phyloP scores from a whole-genome alignment of 1,140 invertebrate species.

The Drosophila triauraria region DNA sequence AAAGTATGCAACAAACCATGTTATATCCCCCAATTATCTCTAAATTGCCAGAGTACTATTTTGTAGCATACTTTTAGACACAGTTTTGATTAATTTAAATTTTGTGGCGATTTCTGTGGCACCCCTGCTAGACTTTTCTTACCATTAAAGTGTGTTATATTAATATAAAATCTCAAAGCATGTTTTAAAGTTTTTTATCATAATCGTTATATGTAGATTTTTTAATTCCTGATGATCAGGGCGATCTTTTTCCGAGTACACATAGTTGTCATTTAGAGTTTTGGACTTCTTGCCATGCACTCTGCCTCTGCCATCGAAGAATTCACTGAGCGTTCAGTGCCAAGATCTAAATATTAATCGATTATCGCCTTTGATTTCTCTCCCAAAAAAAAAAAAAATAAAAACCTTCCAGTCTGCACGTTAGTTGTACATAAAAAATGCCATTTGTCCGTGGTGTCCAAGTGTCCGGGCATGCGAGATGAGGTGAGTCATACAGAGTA shows the following conservation, averaged over 20 bases:
- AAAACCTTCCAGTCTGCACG: slow-evolving; percentile 93
- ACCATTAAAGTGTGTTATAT: neutral
- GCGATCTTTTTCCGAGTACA: slow-evolving; percentile 7
- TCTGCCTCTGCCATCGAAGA: slow-evolving; percentile 19
- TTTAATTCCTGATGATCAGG: neutral
- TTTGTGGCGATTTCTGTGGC: neutral
- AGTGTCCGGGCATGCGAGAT: slow-evolving; percentile 98
- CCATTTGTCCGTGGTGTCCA: slow-evolving; percentile 96
- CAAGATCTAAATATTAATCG: slow-evolving; percentile 36
- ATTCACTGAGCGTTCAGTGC: neutral
- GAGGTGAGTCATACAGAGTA: slow-evolving; percentile 87
- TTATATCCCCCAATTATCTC: no score
- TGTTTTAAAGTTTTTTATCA: neutral
- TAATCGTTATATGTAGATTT: neutral
- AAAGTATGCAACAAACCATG: neutral
- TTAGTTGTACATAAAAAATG: slow-evolving; percentile 99
- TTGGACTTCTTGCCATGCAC: slow-evolving; percentile 30
- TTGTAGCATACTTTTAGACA: neutral
- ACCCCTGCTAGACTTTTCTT: neutral
- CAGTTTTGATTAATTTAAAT: neutral
- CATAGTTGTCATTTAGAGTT: slow-evolving; percentile 19
- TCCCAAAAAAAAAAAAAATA: slow-evolving; percentile 29
- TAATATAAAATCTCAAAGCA: neutral
- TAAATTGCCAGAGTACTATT: no score
- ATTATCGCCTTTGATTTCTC: slow-evolving; percentile 45